Evolutionary conservation across 2,888 invertebrate genomes (phyloP), one percentile per base, ranked within the genome.

Genomic region (Cheilosia scutellata): DNA sequence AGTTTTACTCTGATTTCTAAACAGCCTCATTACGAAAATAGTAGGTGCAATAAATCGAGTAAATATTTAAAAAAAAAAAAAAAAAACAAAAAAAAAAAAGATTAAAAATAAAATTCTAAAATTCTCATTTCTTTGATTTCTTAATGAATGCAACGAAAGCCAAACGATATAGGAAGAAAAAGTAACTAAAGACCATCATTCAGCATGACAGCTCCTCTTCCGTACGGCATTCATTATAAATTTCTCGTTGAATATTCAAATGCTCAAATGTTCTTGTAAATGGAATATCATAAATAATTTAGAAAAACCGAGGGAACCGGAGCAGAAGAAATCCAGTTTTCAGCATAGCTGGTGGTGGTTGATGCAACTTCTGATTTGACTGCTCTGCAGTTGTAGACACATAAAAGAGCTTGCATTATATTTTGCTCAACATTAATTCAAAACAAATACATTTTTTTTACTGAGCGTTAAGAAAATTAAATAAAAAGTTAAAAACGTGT

Each of bases 171-270:
- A 58, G 44, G 25, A 51, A 49, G 11, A 60, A 70, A 62, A 31
- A 37, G 44, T 27, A 37, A 47, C 44, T 37, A 40, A 37, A 60
- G 44, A 72, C 29, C n/a, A 55, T 70, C 70, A 60, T 60, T 51
- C n/a, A 20, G 11, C 49, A 58, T 40, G 25, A 13, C 62, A 29
- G 65, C 49, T 49, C 16, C 16, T 31, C 57, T 53, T 60, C 37
- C 66, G 75, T 49, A 57, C 42, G 25, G 57, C 49, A 75, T 76
- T 82, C 76, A 82, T 76, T 55, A 82, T 62, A 49, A 70, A 70
- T 70, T 70, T 60, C 62, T 75, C 68, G 60, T 76, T 82, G 82
- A 82, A 82, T 82, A 82, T 82, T 82, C 82, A 82, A 76, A 76
- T 76, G 75, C 55, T 49, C 49, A 75, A 80, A 82, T 82, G 62